Evolutionary conservation across 2,113 vertebrate genomes (phyloP).

Genomic region (Maccullochella peelii): DNA sequence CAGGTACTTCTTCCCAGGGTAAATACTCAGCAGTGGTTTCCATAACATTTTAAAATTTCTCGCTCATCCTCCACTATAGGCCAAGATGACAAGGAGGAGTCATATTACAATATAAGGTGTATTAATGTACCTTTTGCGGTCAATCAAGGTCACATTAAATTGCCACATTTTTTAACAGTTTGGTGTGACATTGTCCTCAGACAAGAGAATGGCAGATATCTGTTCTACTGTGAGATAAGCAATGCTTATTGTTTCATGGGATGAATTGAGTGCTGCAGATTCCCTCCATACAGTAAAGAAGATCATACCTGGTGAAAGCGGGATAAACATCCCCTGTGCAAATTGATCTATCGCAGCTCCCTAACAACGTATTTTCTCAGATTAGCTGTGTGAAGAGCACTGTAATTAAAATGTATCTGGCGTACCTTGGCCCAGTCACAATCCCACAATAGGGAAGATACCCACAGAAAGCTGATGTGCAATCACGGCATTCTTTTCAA

Average conservation of each 20-base stretch:
- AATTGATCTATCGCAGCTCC: conserved; percentile 21
- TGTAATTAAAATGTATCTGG: conserved; percentile 51
- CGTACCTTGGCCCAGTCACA: conserved; percentile 16
- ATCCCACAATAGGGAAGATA: conserved; percentile 30
- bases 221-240: conserved; percentile 30
- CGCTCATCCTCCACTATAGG: neutral
- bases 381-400: conserved; percentile 28
- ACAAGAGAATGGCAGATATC: conserved; percentile 24
- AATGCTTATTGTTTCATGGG: conserved; percentile 36
- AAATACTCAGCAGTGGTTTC: neutral
- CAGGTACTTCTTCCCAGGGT: neutral
- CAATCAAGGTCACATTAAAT: conserved; percentile 30
- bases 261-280: conserved; percentile 39
- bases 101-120: neutral
- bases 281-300: conserved; percentile 14
- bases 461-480: conserved; percentile 27
- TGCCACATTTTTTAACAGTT: conserved; percentile 5
- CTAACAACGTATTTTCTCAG: conserved; percentile 24
- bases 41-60: neutral
- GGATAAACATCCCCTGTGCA: conserved; percentile 32
- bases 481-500: conserved; percentile 43
- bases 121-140: conserved; percentile 18
- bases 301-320: conserved; percentile 38
- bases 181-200: conserved; percentile 40
- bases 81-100: conserved; percentile 11